These are phyloP conservation scores for Abramis brama DNA, from an alignment of 2,113 vertebrate genomes.

Conservation along the genomic window DNA sequence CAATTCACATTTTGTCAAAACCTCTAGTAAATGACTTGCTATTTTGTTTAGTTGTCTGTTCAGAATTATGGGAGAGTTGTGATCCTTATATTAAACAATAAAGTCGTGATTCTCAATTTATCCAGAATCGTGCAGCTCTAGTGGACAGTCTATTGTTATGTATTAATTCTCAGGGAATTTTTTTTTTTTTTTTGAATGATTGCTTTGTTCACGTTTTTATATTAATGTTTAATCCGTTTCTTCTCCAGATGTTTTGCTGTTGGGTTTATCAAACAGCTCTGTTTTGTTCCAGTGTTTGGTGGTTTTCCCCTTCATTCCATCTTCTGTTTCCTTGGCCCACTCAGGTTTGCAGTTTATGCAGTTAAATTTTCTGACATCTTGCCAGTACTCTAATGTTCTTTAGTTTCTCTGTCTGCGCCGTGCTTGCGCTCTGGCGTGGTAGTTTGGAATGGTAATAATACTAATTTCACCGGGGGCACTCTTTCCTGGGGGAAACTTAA, in stretches of 20 bases:
- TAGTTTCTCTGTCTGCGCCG: background rate
- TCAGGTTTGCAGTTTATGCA: constrained; percentile 23
- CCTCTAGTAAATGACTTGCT: too few species aligned
- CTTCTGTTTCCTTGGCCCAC: constrained; percentile 6
- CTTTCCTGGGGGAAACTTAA: constrained; percentile 38
- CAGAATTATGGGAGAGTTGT: too few species aligned
- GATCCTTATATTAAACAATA: too few species aligned
- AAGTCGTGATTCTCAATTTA: too few species aligned
- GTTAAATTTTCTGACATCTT: background rate
- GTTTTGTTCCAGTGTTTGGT: constrained; percentile 32
- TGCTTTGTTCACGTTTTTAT: background rate
- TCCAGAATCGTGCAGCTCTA: too few species aligned
- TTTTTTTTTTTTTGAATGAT: background rate
- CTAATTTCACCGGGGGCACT: constrained; percentile 23
- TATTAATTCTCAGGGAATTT: background rate
- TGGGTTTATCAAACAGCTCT: constrained; percentile 21
- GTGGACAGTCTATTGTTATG: background rate
- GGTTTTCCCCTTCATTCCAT: constrained; percentile 29
- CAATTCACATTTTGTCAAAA: too few species aligned
- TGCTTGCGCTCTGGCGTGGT: background rate
- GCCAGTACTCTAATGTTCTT: constrained; percentile 9
- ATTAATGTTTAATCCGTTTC: background rate
- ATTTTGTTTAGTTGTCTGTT: too few species aligned
- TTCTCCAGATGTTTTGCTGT: constrained; percentile 30
- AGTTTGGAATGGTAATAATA: constrained; percentile 44